Conservation (phyloP, 2,113 vertebrate genomes). For the Vidua chalybeata region DNA sequence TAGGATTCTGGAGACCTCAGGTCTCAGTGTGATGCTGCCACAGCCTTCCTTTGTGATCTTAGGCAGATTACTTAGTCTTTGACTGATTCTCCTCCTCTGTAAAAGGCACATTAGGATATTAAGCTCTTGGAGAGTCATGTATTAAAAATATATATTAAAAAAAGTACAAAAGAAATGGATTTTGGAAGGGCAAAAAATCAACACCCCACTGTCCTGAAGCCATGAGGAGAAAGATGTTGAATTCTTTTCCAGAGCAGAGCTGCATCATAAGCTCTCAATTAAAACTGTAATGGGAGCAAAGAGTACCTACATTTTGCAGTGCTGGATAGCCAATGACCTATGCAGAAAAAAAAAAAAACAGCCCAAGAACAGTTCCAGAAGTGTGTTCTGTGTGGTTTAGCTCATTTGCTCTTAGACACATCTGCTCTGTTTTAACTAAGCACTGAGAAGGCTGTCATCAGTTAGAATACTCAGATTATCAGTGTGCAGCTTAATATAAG, state of each 20-base stretch:
- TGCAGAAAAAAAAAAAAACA: background rate
- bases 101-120: conserved; percentile 42
- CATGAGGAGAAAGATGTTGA: background rate
- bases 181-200: background rate
- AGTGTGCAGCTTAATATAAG: background rate
- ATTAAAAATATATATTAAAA: background rate
- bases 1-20: conserved; percentile 34
- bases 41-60: conserved; percentile 23
- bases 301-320: background rate
- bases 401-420: background rate
- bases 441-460: background rate
- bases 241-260: background rate
- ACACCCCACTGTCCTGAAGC: background rate
- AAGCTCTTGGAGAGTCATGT: background rate
- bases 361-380: background rate
- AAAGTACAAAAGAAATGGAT: background rate
- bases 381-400: background rate
- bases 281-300: background rate
- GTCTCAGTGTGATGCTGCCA: conserved; percentile 24
- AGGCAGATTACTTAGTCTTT: conserved; percentile 38
- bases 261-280: conserved; percentile 19
- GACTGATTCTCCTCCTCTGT: conserved; percentile 27
- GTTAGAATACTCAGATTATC: background rate
- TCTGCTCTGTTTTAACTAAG: background rate
- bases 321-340: conserved; percentile 24